Evolutionary conservation across 1,140 invertebrate genomes (phyloP).

Genomic region (Drosophila kikkawai): DNA sequence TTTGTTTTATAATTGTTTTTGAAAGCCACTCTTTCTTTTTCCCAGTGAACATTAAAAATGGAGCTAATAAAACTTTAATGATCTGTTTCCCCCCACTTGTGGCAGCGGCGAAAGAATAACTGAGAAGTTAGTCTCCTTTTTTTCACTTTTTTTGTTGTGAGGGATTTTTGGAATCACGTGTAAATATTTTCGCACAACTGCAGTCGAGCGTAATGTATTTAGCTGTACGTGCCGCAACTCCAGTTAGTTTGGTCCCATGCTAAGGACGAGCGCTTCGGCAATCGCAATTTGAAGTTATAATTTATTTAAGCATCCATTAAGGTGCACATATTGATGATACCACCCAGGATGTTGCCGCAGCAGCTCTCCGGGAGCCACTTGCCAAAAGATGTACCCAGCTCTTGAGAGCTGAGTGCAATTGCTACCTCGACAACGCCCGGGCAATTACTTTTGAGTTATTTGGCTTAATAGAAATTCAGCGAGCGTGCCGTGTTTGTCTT

Average conservation of each 20-base stretch:
- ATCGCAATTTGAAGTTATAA: conserved; percentile 83
- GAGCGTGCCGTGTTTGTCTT: conserved; percentile 76
- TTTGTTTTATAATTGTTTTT: conserved; percentile 2
- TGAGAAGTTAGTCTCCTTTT: conserved; percentile 37
- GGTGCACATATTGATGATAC: conserved; percentile 77
- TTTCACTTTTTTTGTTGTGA: conserved; percentile 27
- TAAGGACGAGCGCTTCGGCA: conserved; percentile 36
- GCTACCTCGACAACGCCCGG: conserved; percentile 42
- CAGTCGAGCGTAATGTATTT: conserved; percentile 77
- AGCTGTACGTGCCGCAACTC: conserved; percentile 66
- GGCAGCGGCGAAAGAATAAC: conserved; percentile 27
- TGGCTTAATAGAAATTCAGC: conserved; percentile 81
- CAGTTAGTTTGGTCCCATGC: conserved; percentile 10
- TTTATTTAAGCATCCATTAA: conserved; percentile 83
- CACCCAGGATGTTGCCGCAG: conserved; percentile 17
- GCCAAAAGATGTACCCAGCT: conserved; percentile 1
- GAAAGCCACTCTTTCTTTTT: background rate
- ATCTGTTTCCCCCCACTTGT: conserved; percentile 7
- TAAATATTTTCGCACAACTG: conserved; percentile 77
- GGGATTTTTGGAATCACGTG: conserved; percentile 59
- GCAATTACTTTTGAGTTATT: conserved; percentile 83
- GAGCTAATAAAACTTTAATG: conserved; percentile 72
- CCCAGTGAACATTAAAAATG: conserved; percentile 29
- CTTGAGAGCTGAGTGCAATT: conserved; percentile 51
- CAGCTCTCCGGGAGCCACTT: conserved; percentile 8